A percentile compares a stretch with the other conserved stretches of the same genome.
phyloP scores from a whole-genome alignment of 2,888 invertebrate species.

The Sisyra nigra region DNA sequence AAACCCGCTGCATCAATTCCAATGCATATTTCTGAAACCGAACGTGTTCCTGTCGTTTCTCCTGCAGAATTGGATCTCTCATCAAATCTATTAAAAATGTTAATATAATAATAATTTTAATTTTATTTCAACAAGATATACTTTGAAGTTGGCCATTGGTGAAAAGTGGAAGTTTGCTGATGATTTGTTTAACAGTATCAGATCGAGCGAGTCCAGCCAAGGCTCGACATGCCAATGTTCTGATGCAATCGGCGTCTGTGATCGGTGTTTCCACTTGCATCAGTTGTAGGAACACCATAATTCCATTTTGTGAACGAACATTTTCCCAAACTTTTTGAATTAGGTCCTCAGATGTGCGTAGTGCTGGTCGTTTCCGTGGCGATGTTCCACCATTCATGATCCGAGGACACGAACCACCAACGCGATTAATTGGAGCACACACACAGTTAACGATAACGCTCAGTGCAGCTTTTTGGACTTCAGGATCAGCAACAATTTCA shows the following conservation, averaged over 20 bases:
- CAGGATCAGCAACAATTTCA: constrained; percentile 77
- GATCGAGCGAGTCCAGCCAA: constrained; percentile 87
- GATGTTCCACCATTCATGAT: constrained; percentile 31
- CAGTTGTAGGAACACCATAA: constrained; percentile 80
- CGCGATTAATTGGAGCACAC: constrained; percentile 74
- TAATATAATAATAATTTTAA: constrained; percentile 4
- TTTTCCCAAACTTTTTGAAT: constrained; percentile 90
- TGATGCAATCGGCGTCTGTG: constrained; percentile 89
- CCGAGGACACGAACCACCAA: constrained; percentile 35
- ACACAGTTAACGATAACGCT: constrained; percentile 87
- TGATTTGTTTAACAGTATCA: constrained; percentile 84
- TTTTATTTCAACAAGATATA: constrained; percentile 20
- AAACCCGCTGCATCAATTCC: constrained; percentile 76
- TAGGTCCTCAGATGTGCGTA: constrained; percentile 64
- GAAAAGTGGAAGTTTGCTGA: constrained; percentile 87
- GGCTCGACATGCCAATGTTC: constrained; percentile 85
- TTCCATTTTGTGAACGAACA: constrained; percentile 86
- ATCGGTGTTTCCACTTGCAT: constrained; percentile 88
- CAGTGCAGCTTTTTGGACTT: constrained; percentile 82
- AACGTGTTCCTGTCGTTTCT: constrained; percentile 89
- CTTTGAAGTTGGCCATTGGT: constrained; percentile 84
- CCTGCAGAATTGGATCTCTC: constrained; percentile 93
- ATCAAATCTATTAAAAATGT: constrained; percentile 49
- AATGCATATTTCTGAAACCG: constrained; percentile 89
- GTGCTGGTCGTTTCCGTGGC: constrained; percentile 43